These are phyloP conservation scores for Caradrina kadenii DNA, from an alignment of 2,888 invertebrate genomes.

Conservation along the genomic window DNA sequence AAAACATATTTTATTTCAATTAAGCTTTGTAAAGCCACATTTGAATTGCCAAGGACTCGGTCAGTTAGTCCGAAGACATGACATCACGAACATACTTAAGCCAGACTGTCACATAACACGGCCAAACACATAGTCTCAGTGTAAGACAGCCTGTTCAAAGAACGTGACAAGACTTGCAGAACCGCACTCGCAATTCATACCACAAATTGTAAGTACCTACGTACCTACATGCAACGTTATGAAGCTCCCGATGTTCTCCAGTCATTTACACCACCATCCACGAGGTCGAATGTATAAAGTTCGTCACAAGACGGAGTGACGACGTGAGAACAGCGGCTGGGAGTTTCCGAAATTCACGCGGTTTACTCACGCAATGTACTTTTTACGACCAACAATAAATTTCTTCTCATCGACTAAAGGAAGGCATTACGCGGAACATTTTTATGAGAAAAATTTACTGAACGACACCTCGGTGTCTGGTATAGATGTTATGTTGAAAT, in stretches of 20 bases:
- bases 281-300: conserved; percentile 66
- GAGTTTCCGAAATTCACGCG: conserved; percentile 73
- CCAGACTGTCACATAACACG: not conserved
- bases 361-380: conserved; percentile 78
- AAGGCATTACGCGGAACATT: conserved; percentile 76
- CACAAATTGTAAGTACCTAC: conserved; percentile 6
- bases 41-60: too few relatives aligned
- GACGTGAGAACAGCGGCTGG: conserved; percentile 74
- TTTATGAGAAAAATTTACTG: conserved; percentile 80
- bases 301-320: conserved; percentile 72
- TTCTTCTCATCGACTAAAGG: conserved; percentile 80
- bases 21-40: too few relatives aligned
- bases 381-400: conserved; percentile 84
- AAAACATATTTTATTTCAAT: too few relatives aligned
- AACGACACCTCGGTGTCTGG: conserved; percentile 64
- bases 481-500: conserved; percentile 38
- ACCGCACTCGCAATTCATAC: conserved; percentile 15
- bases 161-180: conserved; percentile 31
- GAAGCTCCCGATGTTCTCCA: conserved; percentile 14
- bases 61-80: too few relatives aligned
- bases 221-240: not conserved
- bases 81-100: not conserved
- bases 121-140: conserved; percentile 3
- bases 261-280: conserved; percentile 31
- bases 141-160: conserved; percentile 16